Conservation (phyloP, 2,888 invertebrate genomes). For the Nasonia oneida region DNA sequence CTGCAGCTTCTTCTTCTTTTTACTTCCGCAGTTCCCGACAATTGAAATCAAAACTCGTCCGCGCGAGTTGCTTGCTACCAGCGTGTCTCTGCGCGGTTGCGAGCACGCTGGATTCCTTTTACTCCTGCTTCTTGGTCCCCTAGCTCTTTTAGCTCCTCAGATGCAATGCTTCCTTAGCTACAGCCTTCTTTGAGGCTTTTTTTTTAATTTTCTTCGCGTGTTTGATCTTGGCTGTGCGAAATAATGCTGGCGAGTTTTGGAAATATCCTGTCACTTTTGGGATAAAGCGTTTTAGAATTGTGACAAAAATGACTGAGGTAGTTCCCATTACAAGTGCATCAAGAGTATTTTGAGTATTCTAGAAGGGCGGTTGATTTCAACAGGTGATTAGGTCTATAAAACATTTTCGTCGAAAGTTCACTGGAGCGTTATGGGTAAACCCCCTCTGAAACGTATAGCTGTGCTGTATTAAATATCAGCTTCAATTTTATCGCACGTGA, state of each 20-base stretch:
- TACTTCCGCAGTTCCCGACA: constrained; percentile 58
- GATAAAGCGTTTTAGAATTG: neutral
- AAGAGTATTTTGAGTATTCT: too few species aligned
- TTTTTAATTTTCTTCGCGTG: neutral
- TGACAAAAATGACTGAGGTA: neutral
- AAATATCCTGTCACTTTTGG: neutral
- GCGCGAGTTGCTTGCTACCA: constrained; percentile 13
- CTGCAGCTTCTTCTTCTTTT: constrained; percentile 13
- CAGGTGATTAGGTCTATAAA: too few species aligned
- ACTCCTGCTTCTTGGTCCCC: neutral
- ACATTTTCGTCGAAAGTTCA: too few species aligned
- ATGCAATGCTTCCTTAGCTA: constrained; percentile 41
- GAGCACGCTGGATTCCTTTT: neutral
- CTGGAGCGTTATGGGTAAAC: too few species aligned
- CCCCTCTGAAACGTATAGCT: too few species aligned
- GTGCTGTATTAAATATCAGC: too few species aligned
- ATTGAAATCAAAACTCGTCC: constrained; percentile 69
- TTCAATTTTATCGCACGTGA: neutral
- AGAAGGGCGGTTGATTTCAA: too few species aligned
- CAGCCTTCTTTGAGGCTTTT: neutral
- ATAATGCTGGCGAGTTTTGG: neutral
- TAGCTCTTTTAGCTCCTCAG: constrained; percentile 38
- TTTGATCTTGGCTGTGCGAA: neutral
- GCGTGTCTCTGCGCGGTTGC: neutral
- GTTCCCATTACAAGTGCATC: neutral